Conservation (phyloP, 2,113 vertebrate species). For the Dasypus novemcinctus region DNA sequence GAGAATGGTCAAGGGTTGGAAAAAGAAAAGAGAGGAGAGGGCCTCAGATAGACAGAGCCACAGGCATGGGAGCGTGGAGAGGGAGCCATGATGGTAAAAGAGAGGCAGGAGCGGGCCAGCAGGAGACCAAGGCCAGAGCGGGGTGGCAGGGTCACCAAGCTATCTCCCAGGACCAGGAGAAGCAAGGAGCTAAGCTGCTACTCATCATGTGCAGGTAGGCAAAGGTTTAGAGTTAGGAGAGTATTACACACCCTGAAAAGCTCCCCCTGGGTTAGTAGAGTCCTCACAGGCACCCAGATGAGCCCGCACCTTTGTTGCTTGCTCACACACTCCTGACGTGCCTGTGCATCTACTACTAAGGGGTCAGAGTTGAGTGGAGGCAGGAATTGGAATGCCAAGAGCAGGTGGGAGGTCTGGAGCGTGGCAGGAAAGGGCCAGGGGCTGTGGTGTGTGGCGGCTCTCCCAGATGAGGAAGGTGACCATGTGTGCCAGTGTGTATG, state of each 20-base stretch:
- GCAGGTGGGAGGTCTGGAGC: not conserved
- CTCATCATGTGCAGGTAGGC: not conserved
- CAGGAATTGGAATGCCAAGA: not conserved
- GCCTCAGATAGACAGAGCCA: not conserved
- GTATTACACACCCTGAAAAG: not conserved
- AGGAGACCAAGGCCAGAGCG: not conserved
- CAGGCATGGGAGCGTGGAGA: not conserved
- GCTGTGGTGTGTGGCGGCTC: not conserved
- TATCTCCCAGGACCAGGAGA: not conserved
- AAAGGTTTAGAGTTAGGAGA: not conserved
- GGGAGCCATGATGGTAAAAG: not conserved
- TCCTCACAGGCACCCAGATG: not conserved
- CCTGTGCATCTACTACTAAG: not conserved
- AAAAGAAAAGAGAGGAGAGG: not conserved
- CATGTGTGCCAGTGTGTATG: fast-evolving
- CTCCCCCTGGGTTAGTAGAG: not conserved
- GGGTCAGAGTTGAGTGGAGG: not conserved
- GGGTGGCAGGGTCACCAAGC: not conserved
- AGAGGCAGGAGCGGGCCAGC: not conserved
- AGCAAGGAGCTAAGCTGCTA: not conserved
- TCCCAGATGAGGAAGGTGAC: not conserved
- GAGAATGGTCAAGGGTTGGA: not conserved
- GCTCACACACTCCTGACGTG: not conserved
- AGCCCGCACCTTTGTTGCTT: not conserved
- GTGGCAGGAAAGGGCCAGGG: not conserved